These are phyloP conservation scores for Tichodroma muraria DNA, from an alignment of 2,113 vertebrate species.

Conservation along the genomic window DNA sequence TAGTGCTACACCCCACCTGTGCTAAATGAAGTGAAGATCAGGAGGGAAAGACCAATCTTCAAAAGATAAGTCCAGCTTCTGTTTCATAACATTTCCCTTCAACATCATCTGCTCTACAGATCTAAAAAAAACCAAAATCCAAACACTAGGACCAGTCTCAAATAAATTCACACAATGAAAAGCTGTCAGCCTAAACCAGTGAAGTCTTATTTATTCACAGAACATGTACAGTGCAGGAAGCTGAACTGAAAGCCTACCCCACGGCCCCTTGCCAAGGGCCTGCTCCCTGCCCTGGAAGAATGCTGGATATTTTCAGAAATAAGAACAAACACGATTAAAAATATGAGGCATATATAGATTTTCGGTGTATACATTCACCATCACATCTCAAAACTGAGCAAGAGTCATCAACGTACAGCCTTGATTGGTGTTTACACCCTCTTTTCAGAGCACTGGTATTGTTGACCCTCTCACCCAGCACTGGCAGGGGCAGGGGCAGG, in stretches of 20 bases:
- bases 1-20: not conserved
- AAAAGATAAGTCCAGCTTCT: not conserved
- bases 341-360: not conserved
- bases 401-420: not conserved
- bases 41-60: constrained; percentile 6
- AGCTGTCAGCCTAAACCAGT: not conserved
- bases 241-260: not conserved
- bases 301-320: not conserved
- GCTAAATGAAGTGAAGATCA: constrained; percentile 39
- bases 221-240: not conserved
- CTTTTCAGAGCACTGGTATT: not conserved
- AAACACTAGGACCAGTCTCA: not conserved
- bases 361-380: not conserved
- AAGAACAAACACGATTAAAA: not conserved
- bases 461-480: not conserved
- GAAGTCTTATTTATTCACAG: not conserved
- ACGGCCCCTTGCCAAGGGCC: not conserved
- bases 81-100: not conserved
- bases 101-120: not conserved
- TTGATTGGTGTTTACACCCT: not conserved
- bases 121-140: not conserved
- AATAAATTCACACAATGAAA: not conserved
- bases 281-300: not conserved
- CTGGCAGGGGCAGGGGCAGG: not conserved
- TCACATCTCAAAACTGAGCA: not conserved